Conservation (phyloP, 2,797 vertebrate genomes). For the Clangula hyemalis region DNA sequence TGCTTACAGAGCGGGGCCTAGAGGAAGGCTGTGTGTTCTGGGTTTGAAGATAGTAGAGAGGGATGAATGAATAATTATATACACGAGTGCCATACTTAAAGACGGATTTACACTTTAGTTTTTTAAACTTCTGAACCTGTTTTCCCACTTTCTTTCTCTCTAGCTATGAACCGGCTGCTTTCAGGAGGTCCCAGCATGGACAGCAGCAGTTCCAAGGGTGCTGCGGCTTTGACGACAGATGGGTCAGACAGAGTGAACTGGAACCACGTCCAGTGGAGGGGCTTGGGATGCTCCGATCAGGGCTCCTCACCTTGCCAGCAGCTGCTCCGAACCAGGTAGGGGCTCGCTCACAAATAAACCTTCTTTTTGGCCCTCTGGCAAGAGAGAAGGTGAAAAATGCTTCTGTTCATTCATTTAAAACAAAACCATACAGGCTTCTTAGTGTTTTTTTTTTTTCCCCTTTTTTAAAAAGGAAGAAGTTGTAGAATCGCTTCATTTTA, state of each 20-base stretch:
- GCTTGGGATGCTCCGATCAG: neutral
- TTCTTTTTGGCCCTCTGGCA: neutral
- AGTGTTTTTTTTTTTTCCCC: neutral
- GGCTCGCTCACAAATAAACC: neutral
- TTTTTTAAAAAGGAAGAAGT: neutral
- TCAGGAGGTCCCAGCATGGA: neutral
- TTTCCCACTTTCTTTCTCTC: neutral
- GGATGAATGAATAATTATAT: conserved; percentile 52
- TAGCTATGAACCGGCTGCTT: neutral
- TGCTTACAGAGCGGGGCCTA: conserved; percentile 47
- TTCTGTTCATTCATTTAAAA: neutral
- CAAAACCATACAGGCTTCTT: neutral
- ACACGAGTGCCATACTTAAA: neutral
- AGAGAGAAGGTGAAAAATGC: neutral
- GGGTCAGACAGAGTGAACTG: neutral
- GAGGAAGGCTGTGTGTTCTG: conserved; percentile 31
- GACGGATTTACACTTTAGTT: neutral
- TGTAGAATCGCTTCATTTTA: neutral
- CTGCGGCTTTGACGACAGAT: neutral
- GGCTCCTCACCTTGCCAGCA: neutral
- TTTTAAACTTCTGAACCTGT: neutral
- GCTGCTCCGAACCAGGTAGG: neutral
- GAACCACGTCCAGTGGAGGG: neutral
- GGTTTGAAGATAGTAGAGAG: conserved; percentile 21
- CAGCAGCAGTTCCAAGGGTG: neutral